Evolutionary conservation across 2,797 vertebrate genomes (phyloP).

Genomic region (Tenualosa thibaudeaui): DNA sequence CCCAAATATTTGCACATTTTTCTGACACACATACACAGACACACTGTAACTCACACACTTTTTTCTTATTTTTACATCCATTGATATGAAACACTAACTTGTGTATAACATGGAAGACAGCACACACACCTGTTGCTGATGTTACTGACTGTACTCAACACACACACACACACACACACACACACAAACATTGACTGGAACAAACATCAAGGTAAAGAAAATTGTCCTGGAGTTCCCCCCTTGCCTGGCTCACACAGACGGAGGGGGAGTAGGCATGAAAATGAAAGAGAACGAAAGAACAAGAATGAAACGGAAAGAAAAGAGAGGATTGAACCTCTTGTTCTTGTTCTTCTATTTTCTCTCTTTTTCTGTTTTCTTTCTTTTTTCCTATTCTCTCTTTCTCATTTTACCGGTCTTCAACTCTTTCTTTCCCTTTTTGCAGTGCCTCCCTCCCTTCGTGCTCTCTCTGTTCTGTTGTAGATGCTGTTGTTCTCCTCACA

Average conservation of each 20-base stretch:
- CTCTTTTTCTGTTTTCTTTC: neutral
- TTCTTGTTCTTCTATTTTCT: neutral
- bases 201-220: constrained; percentile 12
- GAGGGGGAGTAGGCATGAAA: neutral
- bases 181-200: neutral
- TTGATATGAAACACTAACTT: neutral
- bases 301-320: too few relatives aligned
- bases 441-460: too few relatives aligned
- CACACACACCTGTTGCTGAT: neutral
- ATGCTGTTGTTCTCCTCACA: neutral
- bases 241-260: neutral
- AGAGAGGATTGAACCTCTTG: too few relatives aligned
- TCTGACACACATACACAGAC: neutral
- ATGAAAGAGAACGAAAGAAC: too few relatives aligned
- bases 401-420: too few relatives aligned
- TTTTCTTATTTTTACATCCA: neutral
- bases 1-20: neutral
- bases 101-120: too few relatives aligned
- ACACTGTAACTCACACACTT: neutral
- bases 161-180: neutral
- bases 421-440: too few relatives aligned
- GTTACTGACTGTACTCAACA: neutral
- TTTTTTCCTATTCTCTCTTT: neutral
- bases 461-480: neutral
- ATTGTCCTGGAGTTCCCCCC: neutral